Evolutionary conservation across 2,888 invertebrate species (phyloP).

Genomic region (Digitonthophagus gazella): DNA sequence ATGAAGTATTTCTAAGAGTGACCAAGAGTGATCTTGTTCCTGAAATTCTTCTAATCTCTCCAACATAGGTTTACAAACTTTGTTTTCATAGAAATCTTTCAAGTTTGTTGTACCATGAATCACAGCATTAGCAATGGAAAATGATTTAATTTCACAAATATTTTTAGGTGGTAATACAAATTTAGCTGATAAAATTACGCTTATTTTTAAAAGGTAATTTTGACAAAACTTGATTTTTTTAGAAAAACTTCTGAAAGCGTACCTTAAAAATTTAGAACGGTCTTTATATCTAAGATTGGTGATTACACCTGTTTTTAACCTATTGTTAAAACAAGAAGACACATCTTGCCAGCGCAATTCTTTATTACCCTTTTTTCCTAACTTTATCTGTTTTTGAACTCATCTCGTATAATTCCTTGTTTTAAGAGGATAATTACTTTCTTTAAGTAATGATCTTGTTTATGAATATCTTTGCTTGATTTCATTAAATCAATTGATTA

Average conservation of each 20-base stretch:
- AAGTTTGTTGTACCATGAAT: slow-evolving; percentile 31
- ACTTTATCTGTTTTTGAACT: too few species aligned
- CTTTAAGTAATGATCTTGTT: too few species aligned
- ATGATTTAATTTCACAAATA: slow-evolving; percentile 32
- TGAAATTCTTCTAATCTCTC: slow-evolving; percentile 19
- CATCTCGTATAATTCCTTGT: too few species aligned
- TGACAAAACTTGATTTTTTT: slow-evolving; percentile 23
- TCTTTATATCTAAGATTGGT: slow-evolving; percentile 9
- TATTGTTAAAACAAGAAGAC: slow-evolving; percentile 10
- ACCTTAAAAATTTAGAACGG: slow-evolving; percentile 8
- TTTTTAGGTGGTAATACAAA: slow-evolving; percentile 29
- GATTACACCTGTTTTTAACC: slow-evolving; percentile 9
- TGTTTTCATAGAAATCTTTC: not conserved
- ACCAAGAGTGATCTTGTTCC: slow-evolving; percentile 16
- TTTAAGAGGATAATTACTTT: too few species aligned
- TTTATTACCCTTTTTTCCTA: too few species aligned
- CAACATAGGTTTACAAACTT: slow-evolving; percentile 10
- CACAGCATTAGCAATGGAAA: slow-evolving; percentile 31
- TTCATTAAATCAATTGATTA: too few species aligned
- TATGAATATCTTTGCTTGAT: too few species aligned
- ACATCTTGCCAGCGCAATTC: slow-evolving; percentile 20
- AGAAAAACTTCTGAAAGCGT: slow-evolving; percentile 24
- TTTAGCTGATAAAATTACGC: slow-evolving; percentile 25
- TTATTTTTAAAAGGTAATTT: slow-evolving; percentile 23
- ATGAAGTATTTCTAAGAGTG: slow-evolving; percentile 12